Evolutionary conservation across 2,113 vertebrate genomes (phyloP).

Genomic region (Okapia johnstoni): DNA sequence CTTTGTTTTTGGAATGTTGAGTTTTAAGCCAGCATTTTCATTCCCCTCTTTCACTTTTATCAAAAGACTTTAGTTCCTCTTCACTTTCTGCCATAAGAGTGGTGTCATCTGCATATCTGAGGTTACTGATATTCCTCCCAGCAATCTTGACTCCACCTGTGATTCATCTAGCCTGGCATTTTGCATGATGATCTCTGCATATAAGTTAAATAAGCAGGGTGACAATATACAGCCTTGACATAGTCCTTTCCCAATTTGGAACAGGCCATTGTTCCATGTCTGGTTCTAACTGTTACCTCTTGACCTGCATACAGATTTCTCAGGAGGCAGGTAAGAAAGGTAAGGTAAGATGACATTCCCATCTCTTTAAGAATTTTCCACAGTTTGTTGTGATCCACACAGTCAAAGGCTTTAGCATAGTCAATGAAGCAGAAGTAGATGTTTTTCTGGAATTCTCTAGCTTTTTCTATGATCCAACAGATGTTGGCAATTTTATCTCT

Average conservation of each 20-base stretch:
- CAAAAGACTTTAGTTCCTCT: not conserved
- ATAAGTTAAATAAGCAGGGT: not conserved
- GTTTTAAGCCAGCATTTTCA: not conserved
- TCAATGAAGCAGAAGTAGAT: not conserved
- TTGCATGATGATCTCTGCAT: not conserved
- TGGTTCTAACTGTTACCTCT: not conserved
- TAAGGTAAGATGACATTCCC: not conserved
- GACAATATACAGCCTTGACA: not conserved
- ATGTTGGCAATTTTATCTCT: not conserved
- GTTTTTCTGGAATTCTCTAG: not conserved
- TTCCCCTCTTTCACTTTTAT: not conserved
- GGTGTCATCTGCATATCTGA: not conserved
- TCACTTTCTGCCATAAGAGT: not conserved
- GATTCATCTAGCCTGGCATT: rapidly evolving
- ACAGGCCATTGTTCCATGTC: not conserved
- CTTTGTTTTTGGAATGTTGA: not conserved
- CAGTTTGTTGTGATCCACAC: not conserved
- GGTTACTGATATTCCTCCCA: not conserved
- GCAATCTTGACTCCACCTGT: not conserved
- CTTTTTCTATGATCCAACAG: not conserved
- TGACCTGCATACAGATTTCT: not conserved
- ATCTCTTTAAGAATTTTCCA: not conserved
- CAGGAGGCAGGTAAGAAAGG: not conserved
- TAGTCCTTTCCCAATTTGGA: not conserved
- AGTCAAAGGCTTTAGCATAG: not conserved